Base-by-base conservation (phyloP, 2,888 invertebrate species). In the Athrips mouffetella region DNA sequence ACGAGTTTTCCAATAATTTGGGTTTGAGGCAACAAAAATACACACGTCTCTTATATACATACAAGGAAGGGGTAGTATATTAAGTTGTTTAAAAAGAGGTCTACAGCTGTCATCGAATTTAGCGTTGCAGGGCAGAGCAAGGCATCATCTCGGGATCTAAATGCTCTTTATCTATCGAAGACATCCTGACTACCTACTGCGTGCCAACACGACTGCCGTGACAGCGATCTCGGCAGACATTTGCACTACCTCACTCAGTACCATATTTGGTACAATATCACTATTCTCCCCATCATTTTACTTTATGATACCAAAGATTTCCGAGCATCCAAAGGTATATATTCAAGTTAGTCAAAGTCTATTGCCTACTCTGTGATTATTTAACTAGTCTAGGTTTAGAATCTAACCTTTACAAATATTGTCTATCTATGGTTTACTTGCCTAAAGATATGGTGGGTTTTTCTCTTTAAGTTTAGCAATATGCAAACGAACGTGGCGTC, bases 111-210 rank as follows among this genome's bases (percentile, higher is more conserved):
- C n/a, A n/a, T n/a, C n/a, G n/a, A n/a, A n/a, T n/a, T n/a, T n/a
- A n/a, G n/a, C n/a, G n/a, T n/a, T n/a, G 29, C 8, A 31, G 33
- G 48, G 48, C 45, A 45, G 16, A 31, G 23, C 39, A 18, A 40
- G 48, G 45, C 48, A 48, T 51, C 48, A 48, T 73, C 70, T 71
- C 61, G 58, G 65, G 63, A 73, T 76, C 74, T 71, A 63, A 64
- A 59, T 50, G 47, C 45, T 50, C 55, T 60, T 77, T 85, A 85
- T 86, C 84, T 77, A 72, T 73, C 58, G 60, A 62, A 80, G 72
- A 70, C 78, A 83, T 81, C 81, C 74, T 59, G 54, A 63, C 66
- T 37, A 61, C 67, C 65, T 61, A 61, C 67, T 63, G 70, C 76
- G 72, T 78, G 63, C 76, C 79, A 59, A 70, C 75, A 77, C 74